These are phyloP conservation scores for Parus major DNA, from an alignment of 2,113 vertebrate genomes.

Conservation along the genomic window DNA sequence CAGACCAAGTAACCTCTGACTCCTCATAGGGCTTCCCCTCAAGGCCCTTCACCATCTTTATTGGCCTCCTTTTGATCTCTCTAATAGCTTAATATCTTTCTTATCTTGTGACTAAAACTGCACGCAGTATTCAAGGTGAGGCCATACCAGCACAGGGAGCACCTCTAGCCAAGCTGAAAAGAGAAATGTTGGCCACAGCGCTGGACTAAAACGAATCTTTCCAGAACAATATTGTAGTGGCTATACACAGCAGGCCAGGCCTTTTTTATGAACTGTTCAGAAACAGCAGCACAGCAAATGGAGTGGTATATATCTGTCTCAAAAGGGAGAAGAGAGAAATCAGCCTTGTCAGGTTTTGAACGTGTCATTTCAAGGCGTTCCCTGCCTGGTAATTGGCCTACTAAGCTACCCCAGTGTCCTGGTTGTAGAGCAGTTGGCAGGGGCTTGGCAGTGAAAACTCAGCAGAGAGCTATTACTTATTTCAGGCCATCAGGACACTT, in stretches of 20 bases:
- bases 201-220: neutral
- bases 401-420: neutral
- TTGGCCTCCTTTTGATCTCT: neutral
- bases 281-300: neutral
- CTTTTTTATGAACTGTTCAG: neutral
- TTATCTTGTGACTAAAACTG: neutral
- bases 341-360: neutral
- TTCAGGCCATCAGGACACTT: neutral
- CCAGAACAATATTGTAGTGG: neutral
- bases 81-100: neutral
- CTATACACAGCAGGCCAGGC: neutral
- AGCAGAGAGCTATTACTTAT: neutral
- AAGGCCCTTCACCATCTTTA: neutral
- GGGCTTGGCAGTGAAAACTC: neutral
- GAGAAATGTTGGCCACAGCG: neutral
- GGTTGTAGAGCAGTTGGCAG: neutral
- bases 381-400: neutral
- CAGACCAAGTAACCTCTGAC: neutral
- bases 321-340: neutral
- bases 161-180: neutral
- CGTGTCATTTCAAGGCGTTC: neutral
- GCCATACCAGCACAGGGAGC: neutral
- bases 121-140: neutral
- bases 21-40: rapidly evolving
- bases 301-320: neutral